A percentile compares a stretch with the other conserved stretches of the same genome.
Conservation (phyloP, 2,888 invertebrate genomes). For the Odontothrips loti region DNA sequence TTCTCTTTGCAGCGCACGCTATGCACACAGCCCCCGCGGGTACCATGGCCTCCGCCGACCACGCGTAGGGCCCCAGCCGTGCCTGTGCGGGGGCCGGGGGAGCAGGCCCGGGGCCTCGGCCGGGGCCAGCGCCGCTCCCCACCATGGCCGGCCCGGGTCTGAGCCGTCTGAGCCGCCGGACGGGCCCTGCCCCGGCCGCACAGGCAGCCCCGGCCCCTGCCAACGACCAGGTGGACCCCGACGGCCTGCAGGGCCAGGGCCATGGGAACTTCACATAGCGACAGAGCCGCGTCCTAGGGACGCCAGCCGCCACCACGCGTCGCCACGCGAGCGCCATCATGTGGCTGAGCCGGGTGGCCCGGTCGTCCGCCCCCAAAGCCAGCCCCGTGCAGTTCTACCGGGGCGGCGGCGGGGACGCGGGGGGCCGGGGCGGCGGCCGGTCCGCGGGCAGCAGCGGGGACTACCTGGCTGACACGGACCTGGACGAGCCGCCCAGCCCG, state of each 20-base stretch:
- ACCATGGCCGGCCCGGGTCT: not conserved
- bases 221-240: not conserved
- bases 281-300: not conserved
- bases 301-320: not conserved
- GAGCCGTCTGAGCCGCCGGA: too few relatives aligned
- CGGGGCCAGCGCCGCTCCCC: too few relatives aligned
- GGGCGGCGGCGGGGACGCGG: slow-evolving; percentile 9
- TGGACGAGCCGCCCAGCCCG: slow-evolving; percentile 12
- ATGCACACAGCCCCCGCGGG: not conserved
- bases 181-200: not conserved
- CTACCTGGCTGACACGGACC: slow-evolving; percentile 12
- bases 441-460: slow-evolving; percentile 19
- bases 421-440: slow-evolving; percentile 11
- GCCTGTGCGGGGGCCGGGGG: too few relatives aligned
- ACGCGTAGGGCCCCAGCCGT: not conserved
- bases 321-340: not conserved
- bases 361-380: not conserved
- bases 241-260: not conserved
- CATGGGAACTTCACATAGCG: not conserved
- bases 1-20: not conserved
- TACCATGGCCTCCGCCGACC: not conserved
- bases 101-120: too few relatives aligned
- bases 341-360: slow-evolving; percentile 17
- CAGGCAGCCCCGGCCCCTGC: not conserved
- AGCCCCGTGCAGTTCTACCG: slow-evolving; percentile 23